These are phyloP conservation scores for Hofmannophila pseudospretella DNA, from an alignment of 2,888 invertebrate species.

Conservation along the genomic window DNA sequence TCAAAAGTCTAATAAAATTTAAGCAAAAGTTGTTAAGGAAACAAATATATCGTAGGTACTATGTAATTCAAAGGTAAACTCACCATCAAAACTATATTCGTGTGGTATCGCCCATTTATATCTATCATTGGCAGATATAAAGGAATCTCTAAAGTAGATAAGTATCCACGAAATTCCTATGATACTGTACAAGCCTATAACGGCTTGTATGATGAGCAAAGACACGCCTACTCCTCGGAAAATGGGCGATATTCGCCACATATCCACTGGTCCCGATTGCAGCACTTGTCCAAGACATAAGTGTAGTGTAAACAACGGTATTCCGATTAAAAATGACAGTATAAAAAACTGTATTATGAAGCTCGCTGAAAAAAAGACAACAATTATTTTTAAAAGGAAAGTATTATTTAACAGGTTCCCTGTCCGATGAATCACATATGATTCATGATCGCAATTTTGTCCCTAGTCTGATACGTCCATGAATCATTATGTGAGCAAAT, in stretches of 20 bases:
- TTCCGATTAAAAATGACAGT: slow-evolving; percentile 87
- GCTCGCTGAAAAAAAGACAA: slow-evolving; percentile 80
- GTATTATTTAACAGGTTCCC: too few relatives aligned
- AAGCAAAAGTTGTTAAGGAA: too few relatives aligned
- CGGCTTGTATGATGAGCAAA: slow-evolving; percentile 85
- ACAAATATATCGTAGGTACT: too few relatives aligned
- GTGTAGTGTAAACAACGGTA: slow-evolving; percentile 91
- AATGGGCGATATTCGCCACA: slow-evolving; percentile 96
- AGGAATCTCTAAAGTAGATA: slow-evolving; percentile 91
- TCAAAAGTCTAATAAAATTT: too few relatives aligned
- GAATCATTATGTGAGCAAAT: too few relatives aligned
- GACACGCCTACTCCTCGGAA: slow-evolving; percentile 94
- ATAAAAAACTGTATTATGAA: slow-evolving; percentile 93
- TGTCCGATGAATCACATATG: too few relatives aligned
- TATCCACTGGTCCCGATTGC: slow-evolving; percentile 90
- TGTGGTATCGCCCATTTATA: slow-evolving; percentile 90
- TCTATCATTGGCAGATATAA: slow-evolving; percentile 86
- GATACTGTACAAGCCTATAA: slow-evolving; percentile 91
- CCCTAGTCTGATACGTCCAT: too few relatives aligned
- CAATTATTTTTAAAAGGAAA: too few relatives aligned
- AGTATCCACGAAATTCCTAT: slow-evolving; percentile 95
- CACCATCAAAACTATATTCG: slow-evolving; percentile 82
- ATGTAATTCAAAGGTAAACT: too few relatives aligned
- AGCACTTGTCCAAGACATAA: slow-evolving; percentile 91
- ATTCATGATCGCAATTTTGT: too few relatives aligned